Base-by-base conservation (phyloP, 1,140 invertebrate genomes). In the Temnothorax longispinosus region DNA sequence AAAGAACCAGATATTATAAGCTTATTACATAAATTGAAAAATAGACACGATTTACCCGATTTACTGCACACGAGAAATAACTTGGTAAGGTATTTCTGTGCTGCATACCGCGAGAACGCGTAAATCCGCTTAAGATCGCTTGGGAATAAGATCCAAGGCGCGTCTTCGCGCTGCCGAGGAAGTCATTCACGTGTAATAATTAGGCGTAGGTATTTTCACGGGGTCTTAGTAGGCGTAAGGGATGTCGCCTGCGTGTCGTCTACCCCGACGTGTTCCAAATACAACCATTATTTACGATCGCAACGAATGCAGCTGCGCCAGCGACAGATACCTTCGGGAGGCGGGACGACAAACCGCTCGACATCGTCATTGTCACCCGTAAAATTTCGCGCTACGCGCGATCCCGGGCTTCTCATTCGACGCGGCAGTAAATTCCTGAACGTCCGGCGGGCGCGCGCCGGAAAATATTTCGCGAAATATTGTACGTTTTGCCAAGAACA, bases 221-320 rank as follows among this genome's bases (percentile, higher is more conserved):
- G 27, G 15, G 18, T 38, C 6, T 21, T 75, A 60, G 8, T 69
- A 75, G 27, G 18, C 80, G n/a, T 13, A 56, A 32, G 3, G n/a
- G n/a, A 50, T 58, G 52, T 41, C 44, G 35, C 32, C 27, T 15
- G 60, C 44, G 32, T 2, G 38, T 41, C 27, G 47, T 50, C 58
- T 65, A 32, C 35, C 4, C 8, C 21, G 80, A 58, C 80, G 13
- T 47, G n/a, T 72, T 50, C 44, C 54, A 50, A 50, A 35, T 60
- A 62, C n/a, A 54, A 11, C 54, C 32, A 75, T 84, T 84, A 84
- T 84, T 84, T 84, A 84, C 41, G 80, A 60, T 75, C 41, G 80
- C 41, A 38, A 50, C 54, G 44, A 84, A 15, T 47, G 54, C 80
- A 84, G 69, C 80, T 75, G 69, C 54, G 41, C 41, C 27, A 60